Conservation (phyloP, 2,797 vertebrate species). For the Fringilla coelebs region DNA sequence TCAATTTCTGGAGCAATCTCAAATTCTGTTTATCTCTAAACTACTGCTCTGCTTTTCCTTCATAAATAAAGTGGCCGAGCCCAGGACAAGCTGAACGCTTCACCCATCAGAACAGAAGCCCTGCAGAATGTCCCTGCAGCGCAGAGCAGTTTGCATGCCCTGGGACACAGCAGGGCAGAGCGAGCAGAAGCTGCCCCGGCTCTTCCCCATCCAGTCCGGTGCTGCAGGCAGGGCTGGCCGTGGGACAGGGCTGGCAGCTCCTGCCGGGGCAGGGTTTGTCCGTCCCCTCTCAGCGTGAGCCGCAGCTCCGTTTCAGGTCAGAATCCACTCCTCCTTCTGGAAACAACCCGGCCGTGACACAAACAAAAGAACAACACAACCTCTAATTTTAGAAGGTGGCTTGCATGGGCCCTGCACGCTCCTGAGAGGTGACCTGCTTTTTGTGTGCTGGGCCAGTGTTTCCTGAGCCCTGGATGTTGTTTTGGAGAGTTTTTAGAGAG, state of each 20-base stretch:
- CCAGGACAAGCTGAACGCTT: neutral
- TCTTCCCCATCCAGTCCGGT: neutral
- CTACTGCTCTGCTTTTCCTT: neutral
- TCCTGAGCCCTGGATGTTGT: neutral
- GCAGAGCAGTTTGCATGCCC: neutral
- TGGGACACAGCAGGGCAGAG: neutral
- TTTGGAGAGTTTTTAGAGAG: neutral
- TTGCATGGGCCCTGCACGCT: neutral
- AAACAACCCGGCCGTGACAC: neutral
- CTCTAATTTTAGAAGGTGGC: neutral
- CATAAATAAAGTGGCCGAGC: neutral
- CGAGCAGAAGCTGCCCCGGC: neutral
- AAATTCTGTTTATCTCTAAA: neutral
- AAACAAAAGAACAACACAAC: neutral
- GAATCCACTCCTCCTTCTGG: neutral
- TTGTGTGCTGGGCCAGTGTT: neutral
- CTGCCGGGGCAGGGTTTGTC: neutral
- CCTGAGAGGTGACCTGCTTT: neutral
- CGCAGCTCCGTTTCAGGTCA: neutral
- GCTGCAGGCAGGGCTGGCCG: neutral
- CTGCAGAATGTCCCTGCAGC: neutral
- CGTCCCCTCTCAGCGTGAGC: fast-evolving
- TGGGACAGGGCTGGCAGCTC: neutral
- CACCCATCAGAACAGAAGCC: neutral
- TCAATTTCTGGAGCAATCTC: neutral